Percentiles rank a stretch among this genome's conserved stretches.
phyloP scores from a whole-genome alignment of 2,888 invertebrate genomes.

The Yponomeuta evonymella region DNA sequence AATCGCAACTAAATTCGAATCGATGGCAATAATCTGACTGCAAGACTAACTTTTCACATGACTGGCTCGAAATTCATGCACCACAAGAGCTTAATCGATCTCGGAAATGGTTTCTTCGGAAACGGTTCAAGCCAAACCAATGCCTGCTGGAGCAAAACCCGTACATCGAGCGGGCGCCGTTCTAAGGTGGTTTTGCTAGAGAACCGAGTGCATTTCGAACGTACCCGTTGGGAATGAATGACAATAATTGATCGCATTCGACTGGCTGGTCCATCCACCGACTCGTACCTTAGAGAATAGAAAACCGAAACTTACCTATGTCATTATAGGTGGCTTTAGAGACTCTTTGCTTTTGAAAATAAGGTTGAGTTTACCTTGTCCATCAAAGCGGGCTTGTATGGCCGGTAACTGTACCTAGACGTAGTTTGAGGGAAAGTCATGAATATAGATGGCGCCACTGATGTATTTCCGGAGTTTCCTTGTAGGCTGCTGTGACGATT shows the following conservation, averaged over 20 bases:
- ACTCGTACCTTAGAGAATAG: background rate
- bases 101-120: too few relatives aligned
- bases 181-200: background rate
- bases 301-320: background rate
- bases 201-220: background rate
- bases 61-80: too few relatives aligned
- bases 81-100: too few relatives aligned
- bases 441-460: conserved; percentile 9
- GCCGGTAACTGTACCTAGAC: background rate
- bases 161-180: too few relatives aligned
- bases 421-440: background rate
- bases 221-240: background rate
- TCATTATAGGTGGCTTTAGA: background rate
- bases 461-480: conserved; percentile 2
- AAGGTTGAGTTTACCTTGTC: background rate
- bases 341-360: background rate
- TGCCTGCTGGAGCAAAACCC: too few relatives aligned
- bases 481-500: background rate
- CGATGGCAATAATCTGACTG: too few relatives aligned
- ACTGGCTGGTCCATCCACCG: background rate
- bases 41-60: too few relatives aligned
- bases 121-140: too few relatives aligned
- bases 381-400: background rate
- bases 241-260: conserved; percentile 10
- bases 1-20: too few relatives aligned